Percentiles rank a stretch among this genome's conserved stretches.
These are phyloP conservation scores for Mesocentrotus franciscanus DNA, from an alignment of 53 echinoderm and acorn worm genomes.

Conservation along the genomic window DNA sequence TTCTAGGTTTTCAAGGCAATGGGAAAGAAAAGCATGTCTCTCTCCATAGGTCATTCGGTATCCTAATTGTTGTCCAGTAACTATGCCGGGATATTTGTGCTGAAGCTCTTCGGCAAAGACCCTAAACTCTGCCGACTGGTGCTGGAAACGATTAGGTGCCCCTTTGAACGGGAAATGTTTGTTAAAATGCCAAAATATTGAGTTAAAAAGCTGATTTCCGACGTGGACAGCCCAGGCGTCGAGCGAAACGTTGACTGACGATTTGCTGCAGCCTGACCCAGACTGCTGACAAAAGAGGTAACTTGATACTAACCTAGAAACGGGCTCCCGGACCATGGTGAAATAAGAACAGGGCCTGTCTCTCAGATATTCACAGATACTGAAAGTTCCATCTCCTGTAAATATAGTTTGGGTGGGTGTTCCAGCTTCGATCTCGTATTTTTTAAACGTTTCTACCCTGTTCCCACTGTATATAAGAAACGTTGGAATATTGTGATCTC, in stretches of 20 bases:
- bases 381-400: slow-evolving; percentile 61
- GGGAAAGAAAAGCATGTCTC: slow-evolving; percentile 32
- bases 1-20: slow-evolving; percentile 60
- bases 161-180: background rate
- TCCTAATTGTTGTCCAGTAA: background rate
- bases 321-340: slow-evolving; percentile 70
- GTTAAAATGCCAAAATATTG: slow-evolving; percentile 50
- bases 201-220: slow-evolving; percentile 64
- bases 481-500: background rate
- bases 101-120: slow-evolving; percentile 51
- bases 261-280: slow-evolving; percentile 1
- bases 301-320: slow-evolving; percentile 55
- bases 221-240: slow-evolving; percentile 62
- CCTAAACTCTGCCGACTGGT: background rate
- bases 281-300: slow-evolving; percentile 69
- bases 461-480: background rate
- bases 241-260: slow-evolving; percentile 53
- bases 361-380: slow-evolving; percentile 63
- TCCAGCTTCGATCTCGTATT: background rate
- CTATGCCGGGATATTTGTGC: slow-evolving; percentile 26
- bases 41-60: slow-evolving; percentile 4
- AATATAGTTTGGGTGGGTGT: background rate
- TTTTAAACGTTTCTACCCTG: background rate
- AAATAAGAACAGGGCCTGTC: slow-evolving; percentile 68
- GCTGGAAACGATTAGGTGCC: background rate